Evolutionary conservation across 2,113 vertebrate genomes (phyloP).

Genomic region (Cacatua alba): DNA sequence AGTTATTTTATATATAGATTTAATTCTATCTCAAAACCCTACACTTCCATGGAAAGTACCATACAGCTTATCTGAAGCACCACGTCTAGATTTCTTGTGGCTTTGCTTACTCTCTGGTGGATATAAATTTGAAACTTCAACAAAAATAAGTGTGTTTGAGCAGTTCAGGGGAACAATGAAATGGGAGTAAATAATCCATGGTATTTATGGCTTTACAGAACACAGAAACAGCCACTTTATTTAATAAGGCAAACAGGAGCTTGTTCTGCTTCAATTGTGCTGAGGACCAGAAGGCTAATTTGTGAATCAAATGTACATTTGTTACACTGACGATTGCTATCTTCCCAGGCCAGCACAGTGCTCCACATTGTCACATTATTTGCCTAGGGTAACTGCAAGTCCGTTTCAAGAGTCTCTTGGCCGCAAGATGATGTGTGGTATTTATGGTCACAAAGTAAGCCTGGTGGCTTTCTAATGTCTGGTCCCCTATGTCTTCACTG

Average conservation of each 20-base stretch:
- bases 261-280: background rate
- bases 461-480: background rate
- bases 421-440: background rate
- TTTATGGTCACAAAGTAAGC: background rate
- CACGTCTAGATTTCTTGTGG: background rate
- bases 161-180: background rate
- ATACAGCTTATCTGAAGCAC: background rate
- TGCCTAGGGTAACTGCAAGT: background rate
- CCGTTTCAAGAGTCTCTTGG: background rate
- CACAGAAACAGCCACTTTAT: background rate
- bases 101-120: background rate
- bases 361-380: accelerated
- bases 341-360: background rate
- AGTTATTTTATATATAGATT: background rate
- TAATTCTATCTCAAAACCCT: background rate
- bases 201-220: background rate
- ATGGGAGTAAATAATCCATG: background rate
- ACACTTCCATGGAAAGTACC: background rate
- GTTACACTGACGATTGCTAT: background rate
- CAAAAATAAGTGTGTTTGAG: background rate
- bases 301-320: background rate
- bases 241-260: background rate
- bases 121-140: background rate
- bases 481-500: background rate
- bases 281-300: background rate